Percentiles rank a stretch among this genome's conserved stretches.
phyloP scores from a whole-genome alignment of 92 coral and sea anemone genomes.

The Blastomussa wellsi region DNA sequence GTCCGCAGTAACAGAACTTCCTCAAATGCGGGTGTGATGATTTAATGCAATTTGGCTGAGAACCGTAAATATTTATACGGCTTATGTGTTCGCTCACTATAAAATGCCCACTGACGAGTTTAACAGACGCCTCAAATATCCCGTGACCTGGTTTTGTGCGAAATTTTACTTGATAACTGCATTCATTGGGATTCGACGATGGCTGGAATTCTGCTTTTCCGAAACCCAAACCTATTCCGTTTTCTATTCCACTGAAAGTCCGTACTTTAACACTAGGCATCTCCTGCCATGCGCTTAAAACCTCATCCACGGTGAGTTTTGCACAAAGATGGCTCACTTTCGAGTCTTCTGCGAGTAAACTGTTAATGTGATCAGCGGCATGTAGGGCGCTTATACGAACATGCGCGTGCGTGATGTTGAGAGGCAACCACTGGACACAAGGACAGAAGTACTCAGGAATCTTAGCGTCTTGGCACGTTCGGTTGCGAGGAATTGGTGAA shows the following conservation, averaged over 20 bases:
- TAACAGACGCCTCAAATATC: conserved; percentile 59
- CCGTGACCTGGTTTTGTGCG: conserved; percentile 59
- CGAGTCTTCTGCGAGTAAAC: conserved; percentile 37
- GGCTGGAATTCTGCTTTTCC: conserved; percentile 50
- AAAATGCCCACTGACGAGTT: conserved; percentile 42
- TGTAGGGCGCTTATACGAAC: conserved; percentile 48
- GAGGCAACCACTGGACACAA: conserved; percentile 55
- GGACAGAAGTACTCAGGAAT: conserved; percentile 80
- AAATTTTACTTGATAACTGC: conserved; percentile 62
- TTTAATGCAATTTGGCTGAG: conserved; percentile 64
- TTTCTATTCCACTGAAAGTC: conserved; percentile 54
- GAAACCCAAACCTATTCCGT: conserved; percentile 73
- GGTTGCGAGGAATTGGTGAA: conserved; percentile 40
- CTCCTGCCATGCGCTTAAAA: conserved; percentile 67
- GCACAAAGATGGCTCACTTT: conserved; percentile 39
- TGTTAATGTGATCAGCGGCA: conserved; percentile 53
- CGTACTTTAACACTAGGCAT: conserved; percentile 58
- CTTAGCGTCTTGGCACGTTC: conserved; percentile 62
- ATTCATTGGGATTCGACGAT: background rate
- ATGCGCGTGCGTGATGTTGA: conserved; percentile 48
- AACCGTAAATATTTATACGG: conserved; percentile 71
- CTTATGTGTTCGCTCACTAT: conserved; percentile 51
- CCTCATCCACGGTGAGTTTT: conserved; percentile 37
- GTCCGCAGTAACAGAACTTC: conserved; percentile 58
- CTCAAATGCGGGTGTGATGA: conserved; percentile 64